Evolutionary conservation across 2,888 invertebrate genomes (phyloP), one percentile per base, ranked within the genome.

Genomic region (Lasioglossum pauxillum): DNA sequence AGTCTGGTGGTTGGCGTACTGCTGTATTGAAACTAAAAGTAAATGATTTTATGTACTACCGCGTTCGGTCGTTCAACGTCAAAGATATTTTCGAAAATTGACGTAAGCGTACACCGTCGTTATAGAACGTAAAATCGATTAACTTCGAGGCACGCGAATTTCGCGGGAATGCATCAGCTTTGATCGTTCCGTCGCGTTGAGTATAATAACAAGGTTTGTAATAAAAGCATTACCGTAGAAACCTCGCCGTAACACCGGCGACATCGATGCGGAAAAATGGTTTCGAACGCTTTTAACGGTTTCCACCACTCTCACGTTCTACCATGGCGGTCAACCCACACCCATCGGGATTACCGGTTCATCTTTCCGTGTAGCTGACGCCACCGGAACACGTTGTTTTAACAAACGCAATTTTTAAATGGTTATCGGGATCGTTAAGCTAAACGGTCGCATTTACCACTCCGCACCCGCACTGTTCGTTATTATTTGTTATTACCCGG

Each of bases 31-130:
- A 81, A 75, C 67, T 38, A 64, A 72, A 89, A 89, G 77, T 67
- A 81, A 81, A 87, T 89, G 87, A 87, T 75, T 74, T 73, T 67
- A n/a, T n/a, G n/a, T n/a, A 64, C 49, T 57, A 46, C 44, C 35
- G 72, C 3, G n/a, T 23, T 16, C 19, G 38, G 14, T 67, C 23
- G 38, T 44, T 27, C 72, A 57, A 14, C 72, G 75, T 77, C 49
- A 72, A 78, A 72, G 80, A 75, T 72, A 80, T 82, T 88, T 77
- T 64, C 41, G 60, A 80, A 82, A 88, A 76, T 74, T 79, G 71
- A 69, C 67, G 79, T 41, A n/a, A 41, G 64, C 76, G 38, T 14
- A 27, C 14, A 38, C n/a, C 38, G 67, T 72, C 44, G 67, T 72
- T 76, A 27, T 23, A 72, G 46, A 82, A 87, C 73, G 41, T 7